A percentile compares a stretch with the other conserved stretches of the same genome.
phyloP scores from a whole-genome alignment of 1,140 invertebrate species.

The Thaumetopoea pityocampa region DNA sequence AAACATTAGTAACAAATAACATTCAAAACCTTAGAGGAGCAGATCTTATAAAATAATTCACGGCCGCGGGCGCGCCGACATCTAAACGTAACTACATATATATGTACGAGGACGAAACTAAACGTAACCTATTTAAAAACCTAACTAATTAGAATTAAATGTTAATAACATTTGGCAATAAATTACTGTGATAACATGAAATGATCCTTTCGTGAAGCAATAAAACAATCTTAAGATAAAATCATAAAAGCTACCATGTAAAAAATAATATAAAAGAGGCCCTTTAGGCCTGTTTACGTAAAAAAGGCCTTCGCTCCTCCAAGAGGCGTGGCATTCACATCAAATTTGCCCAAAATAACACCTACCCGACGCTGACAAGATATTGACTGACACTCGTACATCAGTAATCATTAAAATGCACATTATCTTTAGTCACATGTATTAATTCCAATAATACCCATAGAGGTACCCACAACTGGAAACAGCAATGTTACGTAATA shows the following conservation, averaged over 20 bases:
- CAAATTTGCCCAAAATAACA: too few species aligned
- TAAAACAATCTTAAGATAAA: slow-evolving; percentile 43
- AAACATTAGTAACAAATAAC: slow-evolving; percentile 76
- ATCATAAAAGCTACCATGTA: slow-evolving; percentile 42
- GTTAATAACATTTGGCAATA: slow-evolving; percentile 73
- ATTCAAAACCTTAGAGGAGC: slow-evolving; percentile 71
- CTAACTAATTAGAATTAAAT: slow-evolving; percentile 37
- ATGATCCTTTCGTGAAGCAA: slow-evolving; percentile 55
- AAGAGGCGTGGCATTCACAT: too few species aligned
- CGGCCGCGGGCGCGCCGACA: slow-evolving; percentile 12
- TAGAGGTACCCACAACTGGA: too few species aligned
- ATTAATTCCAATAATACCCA: too few species aligned
- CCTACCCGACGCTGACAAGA: too few species aligned
- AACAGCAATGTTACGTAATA: too few species aligned
- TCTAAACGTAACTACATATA: slow-evolving; percentile 13
- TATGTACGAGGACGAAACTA: slow-evolving; percentile 25
- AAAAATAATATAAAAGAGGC: slow-evolving; percentile 59
- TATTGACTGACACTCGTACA: too few species aligned
- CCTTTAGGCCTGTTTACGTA: slow-evolving; percentile 40
- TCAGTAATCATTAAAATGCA: too few species aligned
- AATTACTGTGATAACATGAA: slow-evolving; percentile 69
- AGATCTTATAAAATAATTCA: slow-evolving; percentile 55
- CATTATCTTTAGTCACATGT: too few species aligned
- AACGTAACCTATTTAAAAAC: slow-evolving; percentile 32
- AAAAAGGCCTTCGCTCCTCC: too few species aligned